These are phyloP conservation scores for Leguminivora glycinivorella DNA, from an alignment of 1,140 invertebrate species.

Conservation along the genomic window DNA sequence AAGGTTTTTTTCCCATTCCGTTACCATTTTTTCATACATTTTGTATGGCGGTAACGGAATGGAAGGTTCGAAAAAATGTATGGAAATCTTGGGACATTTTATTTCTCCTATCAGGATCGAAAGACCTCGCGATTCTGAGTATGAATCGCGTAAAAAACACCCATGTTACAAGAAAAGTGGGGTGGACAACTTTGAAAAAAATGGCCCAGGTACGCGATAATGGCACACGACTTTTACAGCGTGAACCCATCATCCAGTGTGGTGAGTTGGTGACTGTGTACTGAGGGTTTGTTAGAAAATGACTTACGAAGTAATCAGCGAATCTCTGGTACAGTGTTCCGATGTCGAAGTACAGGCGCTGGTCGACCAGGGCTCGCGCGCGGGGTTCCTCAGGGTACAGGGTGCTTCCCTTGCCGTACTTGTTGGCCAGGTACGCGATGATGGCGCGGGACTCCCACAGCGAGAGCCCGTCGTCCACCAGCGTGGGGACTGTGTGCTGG, in stretches of 20 bases:
- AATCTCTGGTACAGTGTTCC: slow-evolving; percentile 84
- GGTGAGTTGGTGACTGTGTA: slow-evolving; percentile 83
- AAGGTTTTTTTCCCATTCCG: too few species aligned
- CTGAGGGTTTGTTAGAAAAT: slow-evolving; percentile 80
- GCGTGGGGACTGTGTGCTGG: slow-evolving; percentile 82
- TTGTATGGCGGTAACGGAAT: too few species aligned
- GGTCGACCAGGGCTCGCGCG: slow-evolving; percentile 83
- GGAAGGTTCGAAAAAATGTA: too few species aligned
- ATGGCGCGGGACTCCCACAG: slow-evolving; percentile 85
- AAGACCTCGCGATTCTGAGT: too few species aligned
- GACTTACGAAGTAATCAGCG: slow-evolving; percentile 79
- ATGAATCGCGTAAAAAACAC: too few species aligned
- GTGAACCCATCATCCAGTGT: slow-evolving; percentile 82
- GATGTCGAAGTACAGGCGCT: slow-evolving; percentile 87
- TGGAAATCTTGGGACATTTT: too few species aligned
- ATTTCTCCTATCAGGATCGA: too few species aligned
- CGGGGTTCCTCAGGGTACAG: slow-evolving; percentile 86
- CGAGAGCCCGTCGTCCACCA: slow-evolving; percentile 82
- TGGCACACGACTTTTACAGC: slow-evolving; percentile 84
- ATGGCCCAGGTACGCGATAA: slow-evolving; percentile 83
- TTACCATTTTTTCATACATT: too few species aligned
- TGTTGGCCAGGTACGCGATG: slow-evolving; percentile 82
- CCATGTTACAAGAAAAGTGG: too few species aligned
- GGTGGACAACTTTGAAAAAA: too few species aligned
- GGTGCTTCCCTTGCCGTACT: slow-evolving; percentile 84